Conservation (phyloP, 2,888 invertebrate species). For the Calameuta filiformis region DNA sequence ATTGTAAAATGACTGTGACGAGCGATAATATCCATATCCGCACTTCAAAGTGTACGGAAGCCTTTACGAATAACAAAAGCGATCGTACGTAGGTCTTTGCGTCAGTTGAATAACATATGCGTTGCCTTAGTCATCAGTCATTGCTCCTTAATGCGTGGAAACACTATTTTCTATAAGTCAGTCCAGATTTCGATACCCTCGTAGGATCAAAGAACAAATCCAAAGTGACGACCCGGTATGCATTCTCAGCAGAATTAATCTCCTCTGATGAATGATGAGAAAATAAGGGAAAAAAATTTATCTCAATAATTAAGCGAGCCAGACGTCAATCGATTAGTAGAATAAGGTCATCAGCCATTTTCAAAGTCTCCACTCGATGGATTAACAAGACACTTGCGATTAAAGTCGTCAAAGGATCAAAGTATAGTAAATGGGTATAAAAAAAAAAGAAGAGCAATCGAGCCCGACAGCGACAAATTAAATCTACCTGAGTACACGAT, state of each 20-base stretch:
- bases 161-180: background rate
- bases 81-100: background rate
- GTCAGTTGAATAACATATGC: background rate
- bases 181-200: background rate
- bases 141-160: background rate
- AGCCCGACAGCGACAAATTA: background rate
- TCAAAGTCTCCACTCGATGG: background rate
- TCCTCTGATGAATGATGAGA: background rate
- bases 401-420: background rate
- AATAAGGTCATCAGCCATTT: background rate
- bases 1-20: background rate
- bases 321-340: background rate
- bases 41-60: background rate
- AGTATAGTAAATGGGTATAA: background rate
- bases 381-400: background rate
- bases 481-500: slow-evolving; percentile 56
- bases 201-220: background rate
- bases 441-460: background rate
- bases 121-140: background rate
- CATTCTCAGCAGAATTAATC: background rate
- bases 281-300: background rate
- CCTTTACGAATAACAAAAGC: background rate
- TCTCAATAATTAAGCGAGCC: background rate
- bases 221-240: background rate
- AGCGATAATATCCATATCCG: background rate